Evolutionary conservation across 2,888 invertebrate genomes (phyloP), one percentile per base, ranked within the genome.

Genomic region (Pollenia griseotomentosa): DNA sequence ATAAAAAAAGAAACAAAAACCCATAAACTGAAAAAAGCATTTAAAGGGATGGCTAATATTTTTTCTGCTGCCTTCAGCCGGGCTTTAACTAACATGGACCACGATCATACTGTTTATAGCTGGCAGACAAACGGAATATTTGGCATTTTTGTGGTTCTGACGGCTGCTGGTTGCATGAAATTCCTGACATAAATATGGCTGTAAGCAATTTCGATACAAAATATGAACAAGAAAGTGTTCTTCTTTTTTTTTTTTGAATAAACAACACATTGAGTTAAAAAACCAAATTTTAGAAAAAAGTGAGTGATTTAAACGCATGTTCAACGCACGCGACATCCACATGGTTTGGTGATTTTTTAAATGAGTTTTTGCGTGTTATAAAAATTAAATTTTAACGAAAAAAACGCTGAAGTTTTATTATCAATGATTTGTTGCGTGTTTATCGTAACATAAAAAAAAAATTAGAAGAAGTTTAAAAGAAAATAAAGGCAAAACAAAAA

Each of bases 281-380:
- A 53, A 55, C 89, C 4, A 33, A 33, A 61, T 85, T 89, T 88
- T 88, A 85, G 89, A 89, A 89, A 90, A 91, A 90, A 89, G 87
- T 71, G 48, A 79, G 68, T 66, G 79, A 88, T 88, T 88, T 88
- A 82, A 83, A 82, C 80, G 81, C 87, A 85, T 80, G 85, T 82
- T 85, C 53, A 83, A 85, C 79, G 88, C 88, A 88, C 87, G 88
- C 88, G 87, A 88, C 88, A 88, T 71, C 51, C 68, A 70, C 65
- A 71, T 73, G 70, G 70, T 82, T 66, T 40, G 33, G 75, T 85
- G 75, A 85, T 77, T 81, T 57, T 83, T 75, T 81, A 87, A 87
- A 84, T 87, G 75, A 87, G 87, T 78, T 87, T 87, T 87, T 87
- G 87, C 87, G 87, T 87, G 87, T 84, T 74, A 82, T 74, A 81